Evolutionary conservation across 1,140 invertebrate species (phyloP), one percentile per base, ranked within the genome.

Genomic region (Callitettix versicolor): DNA sequence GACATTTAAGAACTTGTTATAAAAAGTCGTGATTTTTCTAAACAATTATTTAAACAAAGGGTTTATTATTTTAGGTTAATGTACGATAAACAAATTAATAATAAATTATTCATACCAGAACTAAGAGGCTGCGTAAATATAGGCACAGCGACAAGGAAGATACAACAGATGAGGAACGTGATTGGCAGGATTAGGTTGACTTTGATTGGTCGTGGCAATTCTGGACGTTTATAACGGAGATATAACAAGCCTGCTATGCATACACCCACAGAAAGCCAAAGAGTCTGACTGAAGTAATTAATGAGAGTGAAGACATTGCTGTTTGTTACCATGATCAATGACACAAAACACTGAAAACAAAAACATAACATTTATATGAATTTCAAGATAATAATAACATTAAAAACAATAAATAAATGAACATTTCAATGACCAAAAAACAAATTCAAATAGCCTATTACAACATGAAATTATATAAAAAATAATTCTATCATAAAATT

Each of bases 161-260:
- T 48, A 34, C 75, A 76, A 58, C 71, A 71, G n/a, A 69, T 22
- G 3, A 77, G 66, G 63, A 79, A 80, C 6, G 74, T 62, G 38
- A 78, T 69, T 3, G 79, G 78, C 53, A 78, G 21, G 4, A 57
- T 43, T 0, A 79, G 62, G 48, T 82, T 75, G 1, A 93, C 88
- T 69, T 79, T 81, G 38, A 94, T 91, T 0, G 92, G 92, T 55
- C 92, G 72, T 0, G 79, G 73, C 53, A 87, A 69, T 58, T 92
- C 71, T 0, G 92, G 91, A 66, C 71, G 75, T 63, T 68, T 81
- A 44, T 78, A 73, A 36, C 92, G 71, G 43, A 95, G 72, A 71
- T 82, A 85, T 41, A 95, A 71, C 66, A 95, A 80, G 9, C 86
- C 86, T 0, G 79, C 78, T 20, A 95, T 79, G 51, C 83, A 84